A percentile compares a stretch with the other conserved stretches of the same genome.
These are phyloP conservation scores for Eulemur macaco DNA, from an alignment of 2,113 vertebrate genomes.

Conservation along the genomic window DNA sequence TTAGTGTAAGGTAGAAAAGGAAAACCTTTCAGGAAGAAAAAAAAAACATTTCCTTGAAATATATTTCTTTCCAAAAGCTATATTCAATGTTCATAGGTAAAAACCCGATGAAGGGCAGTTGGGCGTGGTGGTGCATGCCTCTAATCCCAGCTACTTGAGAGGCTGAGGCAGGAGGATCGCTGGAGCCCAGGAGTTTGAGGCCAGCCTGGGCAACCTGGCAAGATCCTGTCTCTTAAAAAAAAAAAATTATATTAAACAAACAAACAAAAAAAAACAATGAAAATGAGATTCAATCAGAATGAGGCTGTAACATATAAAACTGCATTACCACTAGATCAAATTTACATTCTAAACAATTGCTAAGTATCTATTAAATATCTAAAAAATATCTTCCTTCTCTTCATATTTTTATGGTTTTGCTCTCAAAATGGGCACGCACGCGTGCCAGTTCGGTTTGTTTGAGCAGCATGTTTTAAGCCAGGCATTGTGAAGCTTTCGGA, in stretches of 20 bases:
- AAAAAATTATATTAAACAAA: neutral
- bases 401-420: neutral
- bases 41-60: conserved; percentile 49
- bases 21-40: conserved; percentile 42
- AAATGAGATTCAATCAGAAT: conserved; percentile 70
- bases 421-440: neutral
- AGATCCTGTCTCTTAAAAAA: neutral
- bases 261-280: neutral
- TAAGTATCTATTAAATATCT: conserved; percentile 66
- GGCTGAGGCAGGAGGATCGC: neutral
- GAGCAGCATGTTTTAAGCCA: neutral
- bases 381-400: neutral
- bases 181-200: neutral
- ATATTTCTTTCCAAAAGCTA: conserved; percentile 54
- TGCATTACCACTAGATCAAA: conserved; percentile 67
- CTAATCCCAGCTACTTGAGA: neutral
- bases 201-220: neutral
- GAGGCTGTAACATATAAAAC: conserved; percentile 58
- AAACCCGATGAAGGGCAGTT: conserved; percentile 26
- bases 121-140: neutral
- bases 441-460: neutral
- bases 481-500: neutral
- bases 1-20: conserved; percentile 42
- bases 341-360: conserved; percentile 66
- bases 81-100: conserved; percentile 72